These are phyloP conservation scores for Chelidonichthys spinosus DNA, from an alignment of 2,797 vertebrate species.

Conservation along the genomic window DNA sequence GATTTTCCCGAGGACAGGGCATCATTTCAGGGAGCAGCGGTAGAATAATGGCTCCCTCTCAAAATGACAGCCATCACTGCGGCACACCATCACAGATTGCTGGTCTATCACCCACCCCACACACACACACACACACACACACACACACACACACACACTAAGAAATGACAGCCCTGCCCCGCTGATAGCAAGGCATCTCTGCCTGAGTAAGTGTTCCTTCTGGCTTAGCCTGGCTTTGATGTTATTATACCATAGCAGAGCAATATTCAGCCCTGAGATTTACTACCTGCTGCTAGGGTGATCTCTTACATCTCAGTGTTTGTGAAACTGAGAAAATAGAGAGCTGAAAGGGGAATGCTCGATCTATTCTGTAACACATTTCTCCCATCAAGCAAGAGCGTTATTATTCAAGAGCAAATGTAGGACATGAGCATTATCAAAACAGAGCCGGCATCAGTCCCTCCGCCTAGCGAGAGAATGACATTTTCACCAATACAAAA, in stretches of 20 bases:
- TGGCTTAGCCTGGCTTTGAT: conserved; percentile 77
- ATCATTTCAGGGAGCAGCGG: conserved; percentile 78
- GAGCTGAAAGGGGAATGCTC: conserved; percentile 33
- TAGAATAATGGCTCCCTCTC: conserved; percentile 77
- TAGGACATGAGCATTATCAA: conserved; percentile 43
- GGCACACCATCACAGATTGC: conserved; percentile 78
- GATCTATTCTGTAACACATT: conserved; percentile 33
- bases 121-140: neutral
- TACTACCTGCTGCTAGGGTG: conserved; percentile 66
- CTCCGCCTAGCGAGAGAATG: conserved; percentile 42
- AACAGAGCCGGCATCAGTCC: conserved; percentile 29
- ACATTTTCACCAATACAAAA: conserved; percentile 18
- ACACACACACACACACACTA: conserved; percentile 45
- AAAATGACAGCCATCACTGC: conserved; percentile 77
- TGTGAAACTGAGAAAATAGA: conserved; percentile 61
- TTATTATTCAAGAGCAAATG: conserved; percentile 56
- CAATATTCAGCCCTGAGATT: conserved; percentile 65
- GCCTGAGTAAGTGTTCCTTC: conserved; percentile 73
- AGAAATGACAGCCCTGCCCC: conserved; percentile 73
- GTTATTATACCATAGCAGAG: conserved; percentile 70
- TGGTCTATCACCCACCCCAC: conserved; percentile 70
- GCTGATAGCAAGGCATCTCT: conserved; percentile 67
- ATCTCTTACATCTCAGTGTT: conserved; percentile 59
- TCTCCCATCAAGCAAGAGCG: conserved; percentile 29
- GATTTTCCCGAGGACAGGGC: conserved; percentile 74